These are phyloP conservation scores for Sakesphorus luctuosus DNA, from an alignment of 2,113 vertebrate genomes.

Conservation along the genomic window DNA sequence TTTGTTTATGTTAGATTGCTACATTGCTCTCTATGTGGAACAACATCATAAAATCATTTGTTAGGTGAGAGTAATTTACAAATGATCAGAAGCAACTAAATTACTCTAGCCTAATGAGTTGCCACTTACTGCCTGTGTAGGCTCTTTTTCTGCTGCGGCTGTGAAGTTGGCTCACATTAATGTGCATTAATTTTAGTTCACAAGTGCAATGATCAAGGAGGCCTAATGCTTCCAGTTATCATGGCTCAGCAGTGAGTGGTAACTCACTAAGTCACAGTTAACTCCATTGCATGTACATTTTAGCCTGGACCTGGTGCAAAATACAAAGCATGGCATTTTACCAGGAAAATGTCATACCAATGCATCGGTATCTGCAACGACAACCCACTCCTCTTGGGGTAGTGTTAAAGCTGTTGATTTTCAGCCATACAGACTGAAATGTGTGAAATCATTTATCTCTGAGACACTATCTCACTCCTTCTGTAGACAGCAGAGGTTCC, in stretches of 20 bases:
- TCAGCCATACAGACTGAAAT: neutral
- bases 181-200: conserved; percentile 33
- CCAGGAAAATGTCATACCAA: neutral
- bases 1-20: conserved; percentile 29
- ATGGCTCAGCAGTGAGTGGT: neutral
- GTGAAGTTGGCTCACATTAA: conserved; percentile 23
- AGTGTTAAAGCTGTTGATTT: neutral
- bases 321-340: neutral
- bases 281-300: neutral
- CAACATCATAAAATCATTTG: conserved; percentile 44
- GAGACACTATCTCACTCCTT: neutral
- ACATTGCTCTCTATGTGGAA: neutral
- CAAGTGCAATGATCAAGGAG: neutral
- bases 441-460: neutral
- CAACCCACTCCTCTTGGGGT: neutral
- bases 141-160: conserved; percentile 30
- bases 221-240: neutral
- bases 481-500: neutral
- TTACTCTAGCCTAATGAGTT: conserved; percentile 50
- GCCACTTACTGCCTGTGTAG: conserved; percentile 45
- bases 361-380: accelerated
- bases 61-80: conserved; percentile 46
- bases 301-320: neutral
- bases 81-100: conserved; percentile 49
- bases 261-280: neutral